Conservation (phyloP, 2,113 vertebrate genomes). For the Apus apus region DNA sequence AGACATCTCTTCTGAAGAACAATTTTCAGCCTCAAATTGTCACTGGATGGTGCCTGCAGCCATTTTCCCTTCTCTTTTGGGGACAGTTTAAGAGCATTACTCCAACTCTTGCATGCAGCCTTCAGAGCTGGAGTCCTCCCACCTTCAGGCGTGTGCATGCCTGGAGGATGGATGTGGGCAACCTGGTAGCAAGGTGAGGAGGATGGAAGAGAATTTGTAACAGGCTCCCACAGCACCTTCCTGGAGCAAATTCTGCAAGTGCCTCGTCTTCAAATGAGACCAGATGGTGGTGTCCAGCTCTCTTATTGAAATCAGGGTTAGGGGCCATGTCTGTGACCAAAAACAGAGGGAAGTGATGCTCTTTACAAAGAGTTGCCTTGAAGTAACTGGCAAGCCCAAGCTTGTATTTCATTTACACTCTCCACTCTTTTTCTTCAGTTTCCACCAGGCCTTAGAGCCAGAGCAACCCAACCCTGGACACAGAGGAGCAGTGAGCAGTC, state of each 20-base stretch:
- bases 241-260: not conserved
- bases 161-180: accelerated
- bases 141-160: accelerated
- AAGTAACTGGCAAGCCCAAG: not conserved
- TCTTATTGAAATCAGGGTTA: not conserved
- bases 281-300: not conserved
- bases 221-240: accelerated
- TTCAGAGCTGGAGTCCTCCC: not conserved
- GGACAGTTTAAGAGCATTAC: not conserved
- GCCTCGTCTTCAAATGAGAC: not conserved
- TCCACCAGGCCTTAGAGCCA: not conserved
- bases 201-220: not conserved
- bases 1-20: not conserved
- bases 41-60: not conserved
- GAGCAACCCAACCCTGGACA: not conserved
- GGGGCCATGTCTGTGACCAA: not conserved
- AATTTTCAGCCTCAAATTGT: not conserved
- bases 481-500: not conserved
- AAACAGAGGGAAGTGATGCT: not conserved
- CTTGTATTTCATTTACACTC: not conserved
- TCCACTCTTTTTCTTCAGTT: not conserved
- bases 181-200: accelerated
- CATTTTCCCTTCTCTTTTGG: not conserved
- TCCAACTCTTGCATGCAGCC: accelerated
- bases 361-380: not conserved